phyloP scores from a whole-genome alignment of 2,113 vertebrate species.

The Apodemus speciosus region DNA sequence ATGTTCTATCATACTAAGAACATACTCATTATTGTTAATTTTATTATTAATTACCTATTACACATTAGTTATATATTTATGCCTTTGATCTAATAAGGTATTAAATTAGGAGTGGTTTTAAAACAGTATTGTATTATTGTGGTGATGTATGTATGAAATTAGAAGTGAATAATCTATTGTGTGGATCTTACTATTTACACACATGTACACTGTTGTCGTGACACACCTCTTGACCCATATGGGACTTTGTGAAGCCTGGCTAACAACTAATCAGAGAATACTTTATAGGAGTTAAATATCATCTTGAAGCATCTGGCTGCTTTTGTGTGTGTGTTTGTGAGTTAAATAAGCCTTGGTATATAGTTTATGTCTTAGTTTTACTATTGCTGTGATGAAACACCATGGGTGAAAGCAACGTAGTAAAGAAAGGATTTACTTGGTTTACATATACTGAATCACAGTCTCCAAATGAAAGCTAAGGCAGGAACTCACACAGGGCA shows the following conservation, averaged over 20 bases:
- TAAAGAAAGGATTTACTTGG: not conserved
- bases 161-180: not conserved
- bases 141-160: not conserved
- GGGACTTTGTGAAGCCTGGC: not conserved
- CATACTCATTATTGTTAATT: not conserved
- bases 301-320: not conserved
- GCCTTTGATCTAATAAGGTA: not conserved
- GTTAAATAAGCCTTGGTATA: not conserved
- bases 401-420: no score
- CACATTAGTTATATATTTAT: not conserved
- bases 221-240: not conserved
- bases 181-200: not conserved
- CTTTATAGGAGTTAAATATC: not conserved
- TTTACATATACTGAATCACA: not conserved
- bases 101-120: slow-evolving; percentile 11
- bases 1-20: not conserved
- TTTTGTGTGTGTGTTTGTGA: not conserved
- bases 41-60: not conserved
- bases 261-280: not conserved
- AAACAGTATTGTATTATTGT: not conserved
- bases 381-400: not conserved
- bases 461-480: not conserved
- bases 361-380: not conserved
- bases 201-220: not conserved
- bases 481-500: not conserved